Percentiles rank a stretch among this genome's conserved stretches.
These are phyloP conservation scores for Tachina grossa DNA, from an alignment of 2,888 invertebrate species.

Conservation along the genomic window DNA sequence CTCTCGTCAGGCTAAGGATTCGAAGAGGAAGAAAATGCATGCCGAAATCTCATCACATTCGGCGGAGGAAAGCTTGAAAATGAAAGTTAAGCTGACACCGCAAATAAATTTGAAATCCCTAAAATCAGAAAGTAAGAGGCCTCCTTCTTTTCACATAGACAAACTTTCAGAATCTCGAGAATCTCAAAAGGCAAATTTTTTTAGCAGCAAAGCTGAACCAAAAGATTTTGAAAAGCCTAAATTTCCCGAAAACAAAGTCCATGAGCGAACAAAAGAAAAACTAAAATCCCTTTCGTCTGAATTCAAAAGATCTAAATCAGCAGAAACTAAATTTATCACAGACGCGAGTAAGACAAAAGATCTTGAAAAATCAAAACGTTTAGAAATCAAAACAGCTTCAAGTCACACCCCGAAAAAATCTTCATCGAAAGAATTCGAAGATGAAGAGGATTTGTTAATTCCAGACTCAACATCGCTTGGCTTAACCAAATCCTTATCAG, in stretches of 20 bases:
- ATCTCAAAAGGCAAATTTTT: conserved; percentile 25
- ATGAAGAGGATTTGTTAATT: conserved; percentile 64
- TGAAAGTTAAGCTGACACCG: conserved; percentile 84
- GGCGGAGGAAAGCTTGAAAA: conserved; percentile 83
- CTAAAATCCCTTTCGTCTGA: conserved; percentile 31
- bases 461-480: conserved; percentile 57
- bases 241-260: conserved; percentile 18
- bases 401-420: not conserved
- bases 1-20: conserved; percentile 80
- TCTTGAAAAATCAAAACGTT: conserved; percentile 38
- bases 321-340: not conserved
- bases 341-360: conserved; percentile 29
- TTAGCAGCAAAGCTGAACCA: conserved; percentile 7
- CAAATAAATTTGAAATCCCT: conserved; percentile 78
- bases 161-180: conserved; percentile 48
- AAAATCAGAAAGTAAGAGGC: conserved; percentile 74
- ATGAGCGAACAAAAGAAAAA: conserved; percentile 41
- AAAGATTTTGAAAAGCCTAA: conserved; percentile 26
- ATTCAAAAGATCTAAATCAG: conserved; percentile 27
- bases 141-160: conserved; percentile 43
- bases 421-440: conserved; percentile 46
- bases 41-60: conserved; percentile 84
- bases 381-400: conserved; percentile 63
- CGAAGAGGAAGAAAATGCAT: conserved; percentile 84
- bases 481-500: conserved; percentile 71